Evolutionary conservation across 2,113 vertebrate genomes (phyloP).

Genomic region (Tylochromis polylepis): DNA sequence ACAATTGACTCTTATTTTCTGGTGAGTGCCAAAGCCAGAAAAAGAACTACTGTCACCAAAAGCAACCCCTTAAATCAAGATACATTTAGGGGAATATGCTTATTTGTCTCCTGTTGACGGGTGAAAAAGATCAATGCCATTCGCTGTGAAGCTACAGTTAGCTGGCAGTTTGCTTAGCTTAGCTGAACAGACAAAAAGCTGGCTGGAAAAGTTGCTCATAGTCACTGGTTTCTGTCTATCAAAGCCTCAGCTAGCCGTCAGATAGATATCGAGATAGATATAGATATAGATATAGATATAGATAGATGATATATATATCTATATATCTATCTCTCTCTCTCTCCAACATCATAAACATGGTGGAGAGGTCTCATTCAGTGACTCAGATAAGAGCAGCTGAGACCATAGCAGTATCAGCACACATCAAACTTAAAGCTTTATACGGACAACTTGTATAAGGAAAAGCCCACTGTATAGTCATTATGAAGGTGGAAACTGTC

Average conservation of each 20-base stretch:
- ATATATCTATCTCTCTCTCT: no score
- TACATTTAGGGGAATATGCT: not conserved
- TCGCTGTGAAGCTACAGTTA: not conserved
- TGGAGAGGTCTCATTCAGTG: no score
- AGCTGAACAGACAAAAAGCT: not conserved
- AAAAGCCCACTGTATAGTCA: not conserved
- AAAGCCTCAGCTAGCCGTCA: no score
- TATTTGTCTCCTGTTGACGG: not conserved
- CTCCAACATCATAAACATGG: no score
- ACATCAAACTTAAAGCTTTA: not conserved
- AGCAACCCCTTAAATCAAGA: not conserved
- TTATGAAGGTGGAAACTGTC: not conserved
- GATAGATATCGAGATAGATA: no score
- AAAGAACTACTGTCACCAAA: not conserved
- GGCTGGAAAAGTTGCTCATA: not conserved
- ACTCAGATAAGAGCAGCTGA: no score
- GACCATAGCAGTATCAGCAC: not conserved
- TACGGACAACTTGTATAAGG: not conserved
- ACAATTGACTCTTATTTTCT: slow-evolving; percentile 71
- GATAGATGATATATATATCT: no score
- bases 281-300: no score
- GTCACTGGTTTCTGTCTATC: not conserved
- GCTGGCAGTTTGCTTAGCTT: not conserved
- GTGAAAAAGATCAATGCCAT: not conserved
- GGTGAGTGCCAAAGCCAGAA: slow-evolving; percentile 73